phyloP scores from a whole-genome alignment of 2,797 vertebrate species.

The Lagocephalus sceleratus region DNA sequence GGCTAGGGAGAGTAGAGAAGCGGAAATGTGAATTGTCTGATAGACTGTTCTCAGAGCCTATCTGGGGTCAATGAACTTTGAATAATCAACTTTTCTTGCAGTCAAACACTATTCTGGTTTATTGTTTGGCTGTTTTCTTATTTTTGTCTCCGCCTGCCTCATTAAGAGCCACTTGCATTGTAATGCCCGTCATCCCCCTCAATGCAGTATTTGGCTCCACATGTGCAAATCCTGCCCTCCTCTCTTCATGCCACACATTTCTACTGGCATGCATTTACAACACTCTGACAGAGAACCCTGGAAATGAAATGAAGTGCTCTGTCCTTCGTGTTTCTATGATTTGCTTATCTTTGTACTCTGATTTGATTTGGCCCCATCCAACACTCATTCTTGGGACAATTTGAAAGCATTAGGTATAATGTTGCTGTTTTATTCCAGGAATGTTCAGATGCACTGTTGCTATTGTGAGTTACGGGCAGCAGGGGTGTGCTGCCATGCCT shows the following conservation, averaged over 20 bases:
- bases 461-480: too few relatives aligned
- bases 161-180: constrained; percentile 16
- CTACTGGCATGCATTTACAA: too few relatives aligned
- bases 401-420: too few relatives aligned
- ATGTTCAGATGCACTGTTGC: too few relatives aligned
- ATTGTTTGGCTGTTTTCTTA: constrained; percentile 8
- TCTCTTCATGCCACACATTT: constrained; percentile 9
- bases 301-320: too few relatives aligned
- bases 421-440: too few relatives aligned
- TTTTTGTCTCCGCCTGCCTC: neutral
- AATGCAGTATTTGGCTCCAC: constrained; percentile 12
- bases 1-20: constrained; percentile 38
- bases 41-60: constrained; percentile 36
- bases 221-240: constrained; percentile 3
- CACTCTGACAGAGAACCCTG: neutral
- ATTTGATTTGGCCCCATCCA: too few relatives aligned
- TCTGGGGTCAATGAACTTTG: constrained; percentile 39
- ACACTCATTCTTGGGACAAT: too few relatives aligned
- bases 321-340: too few relatives aligned
- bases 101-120: constrained; percentile 18
- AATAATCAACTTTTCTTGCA: constrained; percentile 44
- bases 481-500: too few relatives aligned
- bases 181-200: constrained; percentile 16
- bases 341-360: too few relatives aligned
- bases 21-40: constrained; percentile 42